Conservation (phyloP, 2,113 vertebrate species). For the Syngnathoides biaculeatus region DNA sequence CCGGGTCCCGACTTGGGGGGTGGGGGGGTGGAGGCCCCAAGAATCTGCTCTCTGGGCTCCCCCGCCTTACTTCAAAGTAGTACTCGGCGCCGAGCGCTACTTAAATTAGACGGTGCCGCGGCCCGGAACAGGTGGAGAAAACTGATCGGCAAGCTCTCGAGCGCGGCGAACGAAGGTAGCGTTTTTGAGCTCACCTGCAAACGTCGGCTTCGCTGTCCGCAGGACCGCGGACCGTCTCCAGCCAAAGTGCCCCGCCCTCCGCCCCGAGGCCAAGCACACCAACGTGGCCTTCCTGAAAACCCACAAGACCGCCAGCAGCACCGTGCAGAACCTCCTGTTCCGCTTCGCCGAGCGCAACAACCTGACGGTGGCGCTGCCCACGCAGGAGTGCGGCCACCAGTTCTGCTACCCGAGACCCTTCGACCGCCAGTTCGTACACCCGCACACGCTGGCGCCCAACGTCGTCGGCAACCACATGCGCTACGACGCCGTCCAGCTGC, state of each 20-base stretch:
- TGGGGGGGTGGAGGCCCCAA: too few relatives aligned
- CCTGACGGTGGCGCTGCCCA: conserved; percentile 80
- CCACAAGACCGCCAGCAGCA: conserved; percentile 84
- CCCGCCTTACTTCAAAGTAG: too few relatives aligned
- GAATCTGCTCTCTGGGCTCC: too few relatives aligned
- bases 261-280: conserved; percentile 71
- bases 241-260: conserved; percentile 52
- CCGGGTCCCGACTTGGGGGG: background rate
- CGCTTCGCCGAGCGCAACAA: conserved; percentile 84
- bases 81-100: too few relatives aligned
- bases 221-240: conserved; percentile 74
- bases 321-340: conserved; percentile 86
- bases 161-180: too few relatives aligned
- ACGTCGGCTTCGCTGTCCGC: background rate
- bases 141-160: too few relatives aligned
- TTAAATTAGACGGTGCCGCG: too few relatives aligned
- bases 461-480: conserved; percentile 83
- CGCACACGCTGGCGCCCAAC: conserved; percentile 75
- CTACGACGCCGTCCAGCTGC: conserved; percentile 73
- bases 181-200: background rate
- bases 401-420: conserved; percentile 85
- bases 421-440: conserved; percentile 77
- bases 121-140: too few relatives aligned
- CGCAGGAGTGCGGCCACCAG: conserved; percentile 78
- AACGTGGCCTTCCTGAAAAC: conserved; percentile 85